phyloP scores from a whole-genome alignment of 2,888 invertebrate species.

The Ophioninae sp. region DNA sequence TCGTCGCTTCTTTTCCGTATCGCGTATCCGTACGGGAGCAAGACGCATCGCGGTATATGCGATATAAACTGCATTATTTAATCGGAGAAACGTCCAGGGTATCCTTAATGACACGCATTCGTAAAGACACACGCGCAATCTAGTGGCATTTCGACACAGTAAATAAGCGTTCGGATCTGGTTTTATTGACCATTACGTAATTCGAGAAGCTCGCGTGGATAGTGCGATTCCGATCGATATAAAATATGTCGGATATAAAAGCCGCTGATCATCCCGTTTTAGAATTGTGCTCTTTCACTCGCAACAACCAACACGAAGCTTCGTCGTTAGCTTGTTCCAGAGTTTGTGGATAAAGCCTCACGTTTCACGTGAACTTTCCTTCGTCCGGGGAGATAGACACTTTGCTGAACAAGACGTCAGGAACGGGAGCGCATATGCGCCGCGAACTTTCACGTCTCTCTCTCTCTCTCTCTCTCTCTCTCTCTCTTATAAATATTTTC shows the following conservation, averaged over 20 bases:
- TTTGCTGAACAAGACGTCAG: slow-evolving; percentile 38
- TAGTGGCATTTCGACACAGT: slow-evolving; percentile 16
- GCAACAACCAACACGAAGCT: slow-evolving; percentile 2
- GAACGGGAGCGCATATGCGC: slow-evolving; percentile 43
- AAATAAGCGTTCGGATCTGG: slow-evolving; percentile 24
- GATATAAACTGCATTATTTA: slow-evolving; percentile 34
- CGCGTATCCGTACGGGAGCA: not conserved
- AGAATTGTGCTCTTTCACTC: slow-evolving; percentile 23
- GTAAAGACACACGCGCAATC: not conserved
- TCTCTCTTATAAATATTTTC: slow-evolving; percentile 13
- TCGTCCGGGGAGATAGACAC: slow-evolving; percentile 33
- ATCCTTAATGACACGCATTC: slow-evolving; percentile 16
- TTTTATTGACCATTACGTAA: slow-evolving; percentile 35
- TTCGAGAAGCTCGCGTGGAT: slow-evolving; percentile 45
- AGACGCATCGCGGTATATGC: slow-evolving; percentile 21
- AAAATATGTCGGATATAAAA: slow-evolving; percentile 9
- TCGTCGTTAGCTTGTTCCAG: slow-evolving; percentile 53
- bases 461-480: no score
- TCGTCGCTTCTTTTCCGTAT: slow-evolving; percentile 13
- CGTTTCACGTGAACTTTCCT: slow-evolving; percentile 53
- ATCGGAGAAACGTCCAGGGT: slow-evolving; percentile 22
- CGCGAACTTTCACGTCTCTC: slow-evolving; percentile 60
- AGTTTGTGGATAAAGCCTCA: slow-evolving; percentile 40
- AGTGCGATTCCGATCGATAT: slow-evolving; percentile 26
- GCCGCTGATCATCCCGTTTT: slow-evolving; percentile 11